Base-by-base conservation (phyloP, 1,140 invertebrate genomes). In the Hylaeus anthracinus region DNA sequence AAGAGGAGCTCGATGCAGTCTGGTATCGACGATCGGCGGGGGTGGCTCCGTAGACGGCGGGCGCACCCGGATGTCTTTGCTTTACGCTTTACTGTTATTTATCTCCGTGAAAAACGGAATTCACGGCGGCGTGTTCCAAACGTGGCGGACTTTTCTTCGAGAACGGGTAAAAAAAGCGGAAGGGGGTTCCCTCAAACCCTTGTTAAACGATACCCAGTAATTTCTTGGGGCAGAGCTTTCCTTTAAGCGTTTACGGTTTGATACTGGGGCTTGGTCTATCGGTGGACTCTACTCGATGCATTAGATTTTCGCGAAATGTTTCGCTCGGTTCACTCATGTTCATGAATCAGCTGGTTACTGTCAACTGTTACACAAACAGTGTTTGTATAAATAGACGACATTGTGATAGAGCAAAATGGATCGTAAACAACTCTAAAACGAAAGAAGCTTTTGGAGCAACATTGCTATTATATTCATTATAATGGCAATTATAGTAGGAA, bases 81-180 rank as follows among this genome's bases (percentile, higher is more conserved):
- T 81, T 82, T 83, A 79, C 79, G 84, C 75, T 86, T 87, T 72
- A 86, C 67, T 89, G 88, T 90, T 89, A 89, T 90, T 90, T 90
- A 87, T 90, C 85, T 87, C 77, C 55, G 71, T 81, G 82, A 83
- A 84, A 84, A 74, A 72, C 69, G 79, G 67, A 88, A 89, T 81
- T 83, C 82, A 55, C 71, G 65, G 56, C 53, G 71, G 58, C 64
- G 26, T 26, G 26, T 26, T 26, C 43, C 55, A 12, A 43, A n/a
- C 69, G 41, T 66, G 60, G 60, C 12, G 39, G 67, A 79, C 55
- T 26, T 73, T 82, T 72, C 72, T 67, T 37, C 67, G 48, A 9
- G 26, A 39, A 5, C 10, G 39, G 51, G 10, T 55, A 61, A 56
- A 56, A 45, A 51, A 45, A n/a, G 15, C 26, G 2, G 53, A 71